Conservation (phyloP, 2,888 invertebrate genomes). For the Agrypnus murinus region DNA sequence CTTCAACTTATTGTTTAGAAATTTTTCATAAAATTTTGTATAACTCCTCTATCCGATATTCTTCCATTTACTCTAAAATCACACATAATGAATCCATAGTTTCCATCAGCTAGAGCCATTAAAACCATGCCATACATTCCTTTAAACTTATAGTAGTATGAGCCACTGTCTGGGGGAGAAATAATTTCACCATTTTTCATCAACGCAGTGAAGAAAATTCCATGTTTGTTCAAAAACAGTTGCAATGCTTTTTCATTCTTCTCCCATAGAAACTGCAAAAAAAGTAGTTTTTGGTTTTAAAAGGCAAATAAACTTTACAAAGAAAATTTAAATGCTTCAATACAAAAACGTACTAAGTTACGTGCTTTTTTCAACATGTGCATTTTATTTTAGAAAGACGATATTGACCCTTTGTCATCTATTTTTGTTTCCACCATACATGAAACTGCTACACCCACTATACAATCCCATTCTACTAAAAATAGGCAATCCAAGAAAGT, state of each 20-base stretch:
- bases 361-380: too few species aligned
- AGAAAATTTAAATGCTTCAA: too few species aligned
- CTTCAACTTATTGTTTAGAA: too few species aligned
- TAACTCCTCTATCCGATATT: not conserved
- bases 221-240: slow-evolving; percentile 11
- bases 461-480: not conserved
- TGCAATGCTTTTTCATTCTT: not conserved
- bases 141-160: too few species aligned
- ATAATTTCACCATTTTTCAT: not conserved
- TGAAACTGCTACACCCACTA: not conserved
- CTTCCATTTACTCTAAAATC: not conserved
- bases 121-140: not conserved
- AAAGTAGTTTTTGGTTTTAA: too few species aligned
- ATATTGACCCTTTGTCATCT: not conserved
- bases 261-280: too few species aligned
- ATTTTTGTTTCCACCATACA: too few species aligned
- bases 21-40: not conserved
- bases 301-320: too few species aligned
- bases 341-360: too few species aligned
- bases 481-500: not conserved
- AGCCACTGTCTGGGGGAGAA: not conserved
- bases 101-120: not conserved
- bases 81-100: slow-evolving; percentile 1
- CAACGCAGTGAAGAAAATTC: slow-evolving; percentile 1
- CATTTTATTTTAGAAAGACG: too few species aligned